Evolutionary conservation across 2,113 vertebrate species (phyloP).

Genomic region (Falcunculus frontatus): DNA sequence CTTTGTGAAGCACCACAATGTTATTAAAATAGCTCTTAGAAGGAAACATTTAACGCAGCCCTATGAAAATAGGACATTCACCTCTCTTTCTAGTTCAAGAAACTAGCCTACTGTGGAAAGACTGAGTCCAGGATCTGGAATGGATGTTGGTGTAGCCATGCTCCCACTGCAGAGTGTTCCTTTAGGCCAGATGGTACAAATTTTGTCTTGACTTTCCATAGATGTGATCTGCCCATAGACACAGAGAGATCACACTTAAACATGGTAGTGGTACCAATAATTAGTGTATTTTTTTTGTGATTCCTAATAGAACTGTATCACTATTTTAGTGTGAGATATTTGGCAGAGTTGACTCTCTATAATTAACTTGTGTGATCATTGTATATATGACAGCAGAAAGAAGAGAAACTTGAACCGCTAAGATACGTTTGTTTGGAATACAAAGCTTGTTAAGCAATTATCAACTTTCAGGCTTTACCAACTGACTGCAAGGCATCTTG

Average conservation of each 20-base stretch:
- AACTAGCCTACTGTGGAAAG: not conserved
- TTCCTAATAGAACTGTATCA: not conserved
- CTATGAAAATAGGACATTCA: not conserved
- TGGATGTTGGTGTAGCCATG: not conserved
- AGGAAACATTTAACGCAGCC: not conserved
- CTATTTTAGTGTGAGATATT: not conserved
- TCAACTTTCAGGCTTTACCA: conserved; percentile 2
- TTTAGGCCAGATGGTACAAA: not conserved
- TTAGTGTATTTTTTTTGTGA: not conserved
- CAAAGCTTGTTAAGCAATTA: conserved; percentile 43
- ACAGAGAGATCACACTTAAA: not conserved
- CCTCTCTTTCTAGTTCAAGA: not conserved
- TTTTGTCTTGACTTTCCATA: not conserved
- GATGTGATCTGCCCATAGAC: not conserved
- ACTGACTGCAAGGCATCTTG: conserved; percentile 7
- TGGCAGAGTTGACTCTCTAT: not conserved
- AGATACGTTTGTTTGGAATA: conserved; percentile 23
- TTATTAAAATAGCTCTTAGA: not conserved
- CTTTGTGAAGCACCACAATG: not conserved
- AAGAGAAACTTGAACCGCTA: conserved; percentile 9
- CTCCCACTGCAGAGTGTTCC: not conserved
- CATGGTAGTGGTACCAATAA: not conserved
- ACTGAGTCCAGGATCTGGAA: not conserved
- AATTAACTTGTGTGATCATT: not conserved
- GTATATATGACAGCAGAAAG: not conserved